Conservation (phyloP, 1,140 invertebrate genomes). For the Caenorhabditis brenneri region DNA sequence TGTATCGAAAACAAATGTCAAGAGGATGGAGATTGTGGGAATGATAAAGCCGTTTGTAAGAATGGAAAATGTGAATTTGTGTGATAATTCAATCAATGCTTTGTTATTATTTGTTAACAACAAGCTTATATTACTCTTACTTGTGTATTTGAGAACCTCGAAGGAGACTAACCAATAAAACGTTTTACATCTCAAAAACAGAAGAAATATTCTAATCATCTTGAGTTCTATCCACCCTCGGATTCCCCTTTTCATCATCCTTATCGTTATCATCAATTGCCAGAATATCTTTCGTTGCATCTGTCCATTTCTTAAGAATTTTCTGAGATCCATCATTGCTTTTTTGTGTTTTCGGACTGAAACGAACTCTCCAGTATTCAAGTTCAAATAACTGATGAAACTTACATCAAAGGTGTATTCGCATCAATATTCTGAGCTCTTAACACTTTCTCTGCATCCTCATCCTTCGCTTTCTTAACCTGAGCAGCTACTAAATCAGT, state of each 20-base stretch:
- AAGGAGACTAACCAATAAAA: too few species aligned
- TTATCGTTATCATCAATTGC: not conserved
- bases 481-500: slow-evolving; percentile 1
- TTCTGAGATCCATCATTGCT: not conserved
- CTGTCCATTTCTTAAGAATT: slow-evolving; percentile 19
- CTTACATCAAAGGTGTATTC: not conserved
- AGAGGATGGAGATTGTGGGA: not conserved
- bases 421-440: not conserved
- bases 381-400: not conserved
- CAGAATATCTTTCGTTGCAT: not conserved
- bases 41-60: not conserved
- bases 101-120: not conserved
- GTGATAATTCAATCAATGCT: not conserved
- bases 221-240: not conserved
- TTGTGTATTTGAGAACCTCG: too few species aligned
- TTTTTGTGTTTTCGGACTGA: not conserved
- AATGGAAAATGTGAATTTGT: not conserved
- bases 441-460: slow-evolving; percentile 7
- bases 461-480: slow-evolving; percentile 13
- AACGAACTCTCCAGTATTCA: not conserved
- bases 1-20: slow-evolving; percentile 12
- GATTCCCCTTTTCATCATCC: not conserved
- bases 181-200: not conserved
- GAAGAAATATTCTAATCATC: not conserved
- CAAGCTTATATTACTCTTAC: too few species aligned